Evolutionary conservation across 1,140 invertebrate genomes (phyloP).

Genomic region (Aphis craccivora): DNA sequence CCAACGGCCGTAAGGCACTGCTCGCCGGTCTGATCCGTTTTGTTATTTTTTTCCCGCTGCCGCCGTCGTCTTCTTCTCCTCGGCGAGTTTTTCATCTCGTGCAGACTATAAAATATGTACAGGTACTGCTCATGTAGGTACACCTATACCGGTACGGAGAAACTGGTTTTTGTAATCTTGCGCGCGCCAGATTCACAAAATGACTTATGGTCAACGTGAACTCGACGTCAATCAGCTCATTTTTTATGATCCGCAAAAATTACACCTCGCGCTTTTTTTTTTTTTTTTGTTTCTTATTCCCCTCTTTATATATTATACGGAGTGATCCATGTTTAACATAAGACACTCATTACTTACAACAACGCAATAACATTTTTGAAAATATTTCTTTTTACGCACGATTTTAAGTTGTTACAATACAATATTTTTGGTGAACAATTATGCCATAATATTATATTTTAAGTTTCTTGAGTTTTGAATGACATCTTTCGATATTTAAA

Average conservation of each 20-base stretch:
- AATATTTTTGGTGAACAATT: too few relatives aligned
- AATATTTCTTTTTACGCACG: too few relatives aligned
- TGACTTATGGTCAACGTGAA: constrained; percentile 35
- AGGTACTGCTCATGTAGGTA: background rate
- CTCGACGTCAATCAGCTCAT: constrained; percentile 7
- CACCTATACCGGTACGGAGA: background rate
- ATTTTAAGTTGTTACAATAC: too few relatives aligned
- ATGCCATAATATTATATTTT: too few relatives aligned
- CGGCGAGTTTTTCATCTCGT: background rate
- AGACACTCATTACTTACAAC: too few relatives aligned
- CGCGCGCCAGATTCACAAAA: background rate
- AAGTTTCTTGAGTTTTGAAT: too few relatives aligned
- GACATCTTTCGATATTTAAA: too few relatives aligned
- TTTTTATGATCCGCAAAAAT: constrained; percentile 19
- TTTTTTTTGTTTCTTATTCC: background rate
- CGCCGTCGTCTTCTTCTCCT: background rate
- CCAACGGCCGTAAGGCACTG: constrained; percentile 20
- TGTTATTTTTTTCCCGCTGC: background rate
- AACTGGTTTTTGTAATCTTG: constrained; percentile 12
- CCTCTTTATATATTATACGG: background rate
- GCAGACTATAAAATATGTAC: background rate
- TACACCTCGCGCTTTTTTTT: background rate
- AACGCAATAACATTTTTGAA: too few relatives aligned
- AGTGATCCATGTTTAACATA: too few relatives aligned
- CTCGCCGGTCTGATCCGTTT: background rate